phyloP scores from a whole-genome alignment of 2,797 vertebrate genomes.

The Eidolon dupreanum region DNA sequence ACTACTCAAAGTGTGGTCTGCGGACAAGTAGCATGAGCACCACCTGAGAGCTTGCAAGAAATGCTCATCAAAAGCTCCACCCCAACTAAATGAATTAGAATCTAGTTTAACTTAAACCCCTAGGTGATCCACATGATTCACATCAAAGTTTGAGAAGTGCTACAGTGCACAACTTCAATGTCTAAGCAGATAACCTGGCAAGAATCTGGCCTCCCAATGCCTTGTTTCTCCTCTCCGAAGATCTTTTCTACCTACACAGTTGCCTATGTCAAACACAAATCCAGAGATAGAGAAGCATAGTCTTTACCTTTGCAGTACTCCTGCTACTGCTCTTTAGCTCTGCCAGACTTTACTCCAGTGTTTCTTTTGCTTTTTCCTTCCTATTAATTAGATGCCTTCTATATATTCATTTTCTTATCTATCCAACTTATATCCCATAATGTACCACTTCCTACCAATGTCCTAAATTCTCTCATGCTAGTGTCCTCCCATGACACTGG shows the following conservation, averaged over 20 bases:
- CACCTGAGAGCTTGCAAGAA: not conserved
- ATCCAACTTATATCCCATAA: not conserved
- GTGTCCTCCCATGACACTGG: not conserved
- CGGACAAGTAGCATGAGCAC: not conserved
- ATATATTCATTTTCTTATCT: not conserved
- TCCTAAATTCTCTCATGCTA: constrained; percentile 12
- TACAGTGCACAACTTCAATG: not conserved
- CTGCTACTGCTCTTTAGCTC: not conserved
- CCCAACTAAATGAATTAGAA: not conserved
- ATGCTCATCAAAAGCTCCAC: not conserved
- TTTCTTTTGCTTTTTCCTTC: not conserved
- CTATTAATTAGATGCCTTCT: not conserved
- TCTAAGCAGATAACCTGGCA: not conserved
- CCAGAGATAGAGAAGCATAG: not conserved
- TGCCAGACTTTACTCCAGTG: not conserved
- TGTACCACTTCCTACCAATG: not conserved
- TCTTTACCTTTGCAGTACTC: not conserved
- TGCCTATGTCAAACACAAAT: not conserved
- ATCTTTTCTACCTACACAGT: not conserved
- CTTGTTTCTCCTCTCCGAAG: not conserved
- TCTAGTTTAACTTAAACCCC: not conserved
- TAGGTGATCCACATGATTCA: not conserved
- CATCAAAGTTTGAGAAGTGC: not conserved
- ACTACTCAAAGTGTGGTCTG: not conserved
- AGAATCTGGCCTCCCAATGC: not conserved